Evolutionary conservation across 1,140 invertebrate genomes (phyloP).

Genomic region (Aplysia californica): DNA sequence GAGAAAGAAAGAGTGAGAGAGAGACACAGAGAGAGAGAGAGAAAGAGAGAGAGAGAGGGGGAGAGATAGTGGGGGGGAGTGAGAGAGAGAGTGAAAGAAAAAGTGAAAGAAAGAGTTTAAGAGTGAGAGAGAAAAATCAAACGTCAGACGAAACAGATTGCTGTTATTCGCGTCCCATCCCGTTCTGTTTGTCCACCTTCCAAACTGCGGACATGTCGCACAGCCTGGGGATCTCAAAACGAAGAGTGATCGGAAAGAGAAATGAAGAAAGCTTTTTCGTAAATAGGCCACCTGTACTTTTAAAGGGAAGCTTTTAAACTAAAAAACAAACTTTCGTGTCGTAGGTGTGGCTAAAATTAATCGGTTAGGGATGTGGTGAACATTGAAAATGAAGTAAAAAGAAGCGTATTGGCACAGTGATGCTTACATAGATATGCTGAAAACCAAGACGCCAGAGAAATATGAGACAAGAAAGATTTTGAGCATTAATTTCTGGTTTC

Average conservation of each 20-base stretch:
- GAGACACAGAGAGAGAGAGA: neutral
- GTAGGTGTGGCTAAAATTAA: neutral
- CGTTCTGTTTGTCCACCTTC: neutral
- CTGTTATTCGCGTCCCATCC: neutral
- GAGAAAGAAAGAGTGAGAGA: no score
- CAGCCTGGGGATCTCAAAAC: neutral
- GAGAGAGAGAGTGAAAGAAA: no score
- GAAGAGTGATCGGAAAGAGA: neutral
- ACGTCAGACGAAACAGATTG: neutral
- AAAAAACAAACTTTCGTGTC: constrained; percentile 1
- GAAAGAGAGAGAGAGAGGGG: neutral
- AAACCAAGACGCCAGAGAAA: no score
- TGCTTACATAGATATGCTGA: neutral
- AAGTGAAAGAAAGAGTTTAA: neutral
- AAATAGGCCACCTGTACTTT: neutral
- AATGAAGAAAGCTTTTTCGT: neutral
- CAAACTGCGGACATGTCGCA: neutral
- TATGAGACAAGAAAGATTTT: no score
- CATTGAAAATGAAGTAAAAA: neutral
- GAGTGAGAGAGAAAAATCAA: neutral
- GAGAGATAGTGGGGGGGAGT: neutral
- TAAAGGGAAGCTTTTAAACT: neutral
- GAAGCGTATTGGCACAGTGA: no score
- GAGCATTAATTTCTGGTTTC: no score
- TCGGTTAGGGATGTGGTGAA: neutral